These are phyloP conservation scores for Zaprionus africanus DNA, from an alignment of 1,140 invertebrate species.

Conservation along the genomic window DNA sequence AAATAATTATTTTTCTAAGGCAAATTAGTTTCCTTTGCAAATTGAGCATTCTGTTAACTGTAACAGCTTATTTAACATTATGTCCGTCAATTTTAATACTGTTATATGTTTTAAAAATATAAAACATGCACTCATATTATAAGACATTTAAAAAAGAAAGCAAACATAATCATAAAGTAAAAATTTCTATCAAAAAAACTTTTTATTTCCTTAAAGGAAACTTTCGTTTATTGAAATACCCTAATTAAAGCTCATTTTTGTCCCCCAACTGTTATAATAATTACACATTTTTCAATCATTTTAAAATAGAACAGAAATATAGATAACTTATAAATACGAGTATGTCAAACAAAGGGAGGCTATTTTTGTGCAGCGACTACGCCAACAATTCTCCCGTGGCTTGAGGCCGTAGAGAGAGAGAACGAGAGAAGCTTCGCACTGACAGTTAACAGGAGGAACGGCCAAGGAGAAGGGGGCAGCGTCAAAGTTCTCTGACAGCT, in stretches of 20 bases:
- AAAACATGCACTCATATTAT: neutral
- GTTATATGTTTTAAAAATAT: neutral
- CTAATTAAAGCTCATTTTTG: too few relatives aligned
- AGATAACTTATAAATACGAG: neutral
- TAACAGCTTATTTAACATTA: neutral
- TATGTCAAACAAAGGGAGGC: neutral
- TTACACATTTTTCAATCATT: too few relatives aligned
- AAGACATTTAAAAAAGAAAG: neutral
- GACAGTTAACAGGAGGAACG: neutral
- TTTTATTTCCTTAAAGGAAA: too few relatives aligned
- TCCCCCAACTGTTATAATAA: too few relatives aligned
- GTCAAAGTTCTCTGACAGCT: neutral
- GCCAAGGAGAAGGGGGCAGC: accelerated
- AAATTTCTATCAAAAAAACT: too few relatives aligned
- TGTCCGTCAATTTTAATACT: neutral
- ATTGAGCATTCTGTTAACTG: neutral
- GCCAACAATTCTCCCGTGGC: neutral
- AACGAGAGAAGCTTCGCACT: neutral
- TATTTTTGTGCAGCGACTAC: neutral
- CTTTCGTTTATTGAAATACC: too few relatives aligned
- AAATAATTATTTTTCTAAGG: too few relatives aligned
- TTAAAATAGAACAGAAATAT: neutral
- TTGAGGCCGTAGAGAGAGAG: neutral
- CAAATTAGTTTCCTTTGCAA: neutral
- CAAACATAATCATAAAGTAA: neutral